A percentile compares a stretch with the other conserved stretches of the same genome.
These are phyloP conservation scores for Arion vulgaris DNA, from an alignment of 1,140 invertebrate species.

Conservation along the genomic window DNA sequence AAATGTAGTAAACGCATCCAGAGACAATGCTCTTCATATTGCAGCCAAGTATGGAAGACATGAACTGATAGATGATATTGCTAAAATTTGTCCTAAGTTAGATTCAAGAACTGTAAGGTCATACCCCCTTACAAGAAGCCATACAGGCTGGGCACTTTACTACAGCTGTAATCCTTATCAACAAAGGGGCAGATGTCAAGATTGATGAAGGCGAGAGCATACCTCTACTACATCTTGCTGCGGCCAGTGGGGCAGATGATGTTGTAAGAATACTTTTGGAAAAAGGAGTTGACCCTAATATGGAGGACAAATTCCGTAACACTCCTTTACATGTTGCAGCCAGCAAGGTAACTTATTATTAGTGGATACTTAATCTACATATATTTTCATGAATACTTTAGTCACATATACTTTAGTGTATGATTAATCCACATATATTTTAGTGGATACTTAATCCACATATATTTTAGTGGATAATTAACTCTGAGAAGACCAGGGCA, in stretches of 20 bases:
- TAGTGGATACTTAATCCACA: no score
- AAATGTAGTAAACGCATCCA: background rate
- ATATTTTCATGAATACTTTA: no score
- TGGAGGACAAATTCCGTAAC: conserved; percentile 11
- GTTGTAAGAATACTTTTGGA: background rate
- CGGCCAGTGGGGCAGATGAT: background rate
- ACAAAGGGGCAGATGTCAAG: background rate
- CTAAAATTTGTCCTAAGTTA: background rate
- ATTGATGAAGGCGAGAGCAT: background rate
- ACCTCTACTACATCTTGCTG: conserved; percentile 23
- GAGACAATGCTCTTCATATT: conserved; percentile 19
- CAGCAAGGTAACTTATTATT: background rate
- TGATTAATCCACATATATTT: no score
- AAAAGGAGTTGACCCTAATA: background rate
- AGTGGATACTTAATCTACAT: no score
- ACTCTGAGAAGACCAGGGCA: no score
- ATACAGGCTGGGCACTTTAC: background rate
- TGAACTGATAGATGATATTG: conserved; percentile 1
- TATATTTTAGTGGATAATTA: no score
- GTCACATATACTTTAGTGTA: no score
- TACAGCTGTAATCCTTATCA: background rate
- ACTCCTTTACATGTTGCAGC: conserved; percentile 27
- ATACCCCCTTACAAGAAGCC: background rate
- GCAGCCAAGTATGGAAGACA: conserved; percentile 6
- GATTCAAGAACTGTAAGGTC: background rate